phyloP scores from a whole-genome alignment of 2,888 invertebrate genomes.

The Helleia helle region DNA sequence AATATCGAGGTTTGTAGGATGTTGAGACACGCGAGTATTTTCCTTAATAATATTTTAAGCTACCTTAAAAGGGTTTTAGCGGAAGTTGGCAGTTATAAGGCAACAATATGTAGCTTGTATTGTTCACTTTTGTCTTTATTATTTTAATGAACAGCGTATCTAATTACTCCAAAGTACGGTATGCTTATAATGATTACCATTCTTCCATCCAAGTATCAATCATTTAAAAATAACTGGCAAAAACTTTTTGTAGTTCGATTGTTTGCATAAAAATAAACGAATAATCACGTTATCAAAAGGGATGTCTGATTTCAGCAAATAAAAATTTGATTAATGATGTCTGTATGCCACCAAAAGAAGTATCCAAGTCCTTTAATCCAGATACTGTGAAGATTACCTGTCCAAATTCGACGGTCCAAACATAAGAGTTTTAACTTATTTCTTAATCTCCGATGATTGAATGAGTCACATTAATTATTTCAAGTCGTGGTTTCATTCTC shows the following conservation, averaged over 20 bases:
- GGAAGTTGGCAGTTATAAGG: no score
- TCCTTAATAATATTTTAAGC: background rate
- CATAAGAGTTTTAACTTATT: slow-evolving; percentile 33
- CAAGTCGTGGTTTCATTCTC: slow-evolving; percentile 13
- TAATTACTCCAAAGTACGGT: no score
- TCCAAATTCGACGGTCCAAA: slow-evolving; percentile 46
- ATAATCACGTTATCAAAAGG: no score
- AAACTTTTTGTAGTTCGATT: no score
- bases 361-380: slow-evolving; percentile 24
- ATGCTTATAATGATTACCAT: no score
- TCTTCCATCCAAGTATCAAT: no score
- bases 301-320: slow-evolving; percentile 27
- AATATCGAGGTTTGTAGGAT: slow-evolving; percentile 44
- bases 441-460: slow-evolving; percentile 30
- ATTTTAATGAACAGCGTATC: no score
- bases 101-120: no score
- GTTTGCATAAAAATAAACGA: no score
- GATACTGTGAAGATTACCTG: slow-evolving; percentile 41
- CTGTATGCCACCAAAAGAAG: slow-evolving; percentile 23
- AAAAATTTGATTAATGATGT: slow-evolving; percentile 16
- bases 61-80: no score
- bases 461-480: slow-evolving; percentile 27
- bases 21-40: slow-evolving; percentile 46
- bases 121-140: no score
- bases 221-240: no score